Base-by-base conservation (phyloP, 2,113 vertebrate species). In the Laticauda colubrina region DNA sequence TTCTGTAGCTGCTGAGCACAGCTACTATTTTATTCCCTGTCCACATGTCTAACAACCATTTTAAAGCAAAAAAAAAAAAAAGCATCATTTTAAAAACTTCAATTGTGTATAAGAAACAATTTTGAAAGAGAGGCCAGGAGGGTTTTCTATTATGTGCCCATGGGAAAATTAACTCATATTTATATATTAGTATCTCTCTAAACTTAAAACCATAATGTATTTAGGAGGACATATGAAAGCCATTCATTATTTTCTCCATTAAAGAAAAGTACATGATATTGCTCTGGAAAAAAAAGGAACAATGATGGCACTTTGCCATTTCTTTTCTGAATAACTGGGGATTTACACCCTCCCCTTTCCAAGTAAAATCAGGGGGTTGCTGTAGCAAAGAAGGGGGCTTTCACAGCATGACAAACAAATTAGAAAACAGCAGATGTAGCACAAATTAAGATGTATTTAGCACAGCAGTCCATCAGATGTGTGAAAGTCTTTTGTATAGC, bases 401-500 rank as follows among this genome's bases (percentile, higher is more conserved):
- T 98, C 98, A 95, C 98, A 98, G 97, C 97, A 97, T 97, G 97
- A 97, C 97, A 98, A 97, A 97, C 97, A 98, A 97, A 98, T 98
- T 97, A 98, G 97, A 97, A 98, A 98, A 97, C 97, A 98, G 98
- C 98, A 98, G 97, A 98, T 98, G 98, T 96, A 98, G 98, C 97
- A 98, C 98, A 98, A 98, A 98, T 98, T 98, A 98, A 98, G 97
- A 98, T 98, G 98, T 98, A 98, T 98, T 98, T 98, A 98, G 97
- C 97, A 97, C 97, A 97, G 97, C 98, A 97, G 97, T 96, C 97
- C 97, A 97, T 98, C 97, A 97, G 96, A 98, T 98, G 97, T 98
- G 98, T 97, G 97, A 97, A 97, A 92, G 96, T 97, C 97, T 98
- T 98, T 97, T 97, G 96, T 97, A 97, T 97, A 97, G 97, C 96